Evolutionary conservation across 1,140 invertebrate genomes (phyloP), one percentile per base, ranked within the genome.

Genomic region (Drosophila novamexicana): DNA sequence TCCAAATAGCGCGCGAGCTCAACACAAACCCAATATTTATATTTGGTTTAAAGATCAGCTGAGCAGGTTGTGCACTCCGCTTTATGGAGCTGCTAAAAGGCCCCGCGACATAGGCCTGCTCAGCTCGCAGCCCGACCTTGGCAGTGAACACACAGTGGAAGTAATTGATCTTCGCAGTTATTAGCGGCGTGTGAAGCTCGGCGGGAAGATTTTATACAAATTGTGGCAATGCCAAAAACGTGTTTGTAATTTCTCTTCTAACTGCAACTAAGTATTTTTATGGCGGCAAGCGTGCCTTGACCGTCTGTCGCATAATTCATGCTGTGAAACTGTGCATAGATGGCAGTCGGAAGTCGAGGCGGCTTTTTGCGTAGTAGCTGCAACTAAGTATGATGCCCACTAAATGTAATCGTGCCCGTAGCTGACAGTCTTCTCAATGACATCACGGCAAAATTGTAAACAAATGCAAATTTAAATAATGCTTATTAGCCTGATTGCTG

Each of bases 371-470:
- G 56, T 59, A 14, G 40, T 59, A 44, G 56, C 71, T 77, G 42
- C 66, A 81, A 72, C 66, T 81, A 18, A 18, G 18, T 18, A 81
- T 69, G 14, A 8, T 9, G 22, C 6, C 12, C 29, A 34, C 7
- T 34, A 73, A 70, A 61, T 67, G 67, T 77, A 77, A 77, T 77
- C 62, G 78, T 29, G 22, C 22, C 22, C 3, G 22, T 45, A 49
- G 69, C 44, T 70, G 79, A 78, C 79, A 82, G 58, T 61, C 42
- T n/a, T 8, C 42, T n/a, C 2, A 12, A 65, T 82, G 80, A 79
- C 80, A 79, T 82, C 80, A 82, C 71, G 75, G 79, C 66, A 70
- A 75, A 81, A 82, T 16, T 45, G 22, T 75, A 47, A 32, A 18
- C 37, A 59, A 59, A 59, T 42, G 32, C 7, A 18, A 47, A 44